Conservation (phyloP, 2,888 invertebrate species). For the Hofmannophila pseudospretella region DNA sequence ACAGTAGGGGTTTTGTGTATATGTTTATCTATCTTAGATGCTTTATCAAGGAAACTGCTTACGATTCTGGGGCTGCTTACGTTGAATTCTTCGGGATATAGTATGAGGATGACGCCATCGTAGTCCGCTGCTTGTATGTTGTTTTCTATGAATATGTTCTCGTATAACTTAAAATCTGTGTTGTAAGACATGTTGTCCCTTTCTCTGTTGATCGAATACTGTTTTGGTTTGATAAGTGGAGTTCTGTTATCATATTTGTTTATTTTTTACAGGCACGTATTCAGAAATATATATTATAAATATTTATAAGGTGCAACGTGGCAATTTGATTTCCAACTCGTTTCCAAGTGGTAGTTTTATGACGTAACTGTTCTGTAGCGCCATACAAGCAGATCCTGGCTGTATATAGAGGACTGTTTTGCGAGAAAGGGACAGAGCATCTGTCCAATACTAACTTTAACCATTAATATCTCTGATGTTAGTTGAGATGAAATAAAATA, state of each 20-base stretch:
- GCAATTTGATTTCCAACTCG: no score
- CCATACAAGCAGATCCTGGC: no score
- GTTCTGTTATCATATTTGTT: not conserved
- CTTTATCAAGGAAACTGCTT: conserved; percentile 47
- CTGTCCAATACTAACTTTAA: no score
- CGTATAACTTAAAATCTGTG: conserved; percentile 50
- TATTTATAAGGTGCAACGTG: no score
- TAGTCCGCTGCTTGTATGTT: conserved; percentile 71
- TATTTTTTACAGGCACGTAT: no score
- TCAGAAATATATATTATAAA: no score
- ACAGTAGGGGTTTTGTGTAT: conserved; percentile 73
- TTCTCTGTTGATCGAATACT: not conserved
- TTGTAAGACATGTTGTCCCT: conserved; percentile 1
- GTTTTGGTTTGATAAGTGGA: not conserved
- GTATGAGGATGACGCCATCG: conserved; percentile 80
- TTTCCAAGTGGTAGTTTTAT: no score
- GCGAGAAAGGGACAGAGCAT: no score
- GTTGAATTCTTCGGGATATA: conserved; percentile 71
- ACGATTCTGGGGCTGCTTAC: conserved; percentile 59
- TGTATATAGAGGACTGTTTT: no score
- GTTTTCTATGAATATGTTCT: conserved; percentile 65
- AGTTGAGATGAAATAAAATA: no score
- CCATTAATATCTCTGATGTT: no score
- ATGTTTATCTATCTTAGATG: conserved; percentile 52
- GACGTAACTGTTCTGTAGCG: no score